Percentiles rank a stretch among this genome's conserved stretches.
These are phyloP conservation scores for Dallia pectoralis DNA, from an alignment of 2,797 vertebrate genomes.

Conservation along the genomic window DNA sequence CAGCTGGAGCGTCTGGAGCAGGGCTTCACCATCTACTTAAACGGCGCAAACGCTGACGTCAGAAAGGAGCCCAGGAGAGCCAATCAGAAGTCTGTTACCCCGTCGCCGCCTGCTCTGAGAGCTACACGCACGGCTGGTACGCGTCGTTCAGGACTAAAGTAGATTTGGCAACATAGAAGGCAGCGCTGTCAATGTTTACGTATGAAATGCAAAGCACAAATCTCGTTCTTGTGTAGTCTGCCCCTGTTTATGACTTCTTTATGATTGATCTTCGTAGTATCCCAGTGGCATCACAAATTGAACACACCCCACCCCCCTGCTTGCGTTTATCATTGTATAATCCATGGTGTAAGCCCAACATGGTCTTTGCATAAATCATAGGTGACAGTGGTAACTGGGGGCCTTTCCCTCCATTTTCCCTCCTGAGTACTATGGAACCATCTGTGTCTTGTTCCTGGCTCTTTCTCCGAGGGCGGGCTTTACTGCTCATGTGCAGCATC, in stretches of 20 bases:
- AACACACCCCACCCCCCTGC: slow-evolving; percentile 41
- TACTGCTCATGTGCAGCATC: slow-evolving; percentile 47
- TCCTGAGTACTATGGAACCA: slow-evolving; percentile 54
- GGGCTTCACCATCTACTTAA: slow-evolving; percentile 92
- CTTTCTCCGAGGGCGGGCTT: slow-evolving; percentile 46
- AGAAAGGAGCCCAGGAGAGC: slow-evolving; percentile 61
- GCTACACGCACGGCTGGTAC: slow-evolving; percentile 61
- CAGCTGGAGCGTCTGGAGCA: slow-evolving; percentile 87
- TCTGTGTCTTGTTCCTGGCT: slow-evolving; percentile 45
- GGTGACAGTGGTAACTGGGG: slow-evolving; percentile 65
- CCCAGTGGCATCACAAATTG: slow-evolving; percentile 25
- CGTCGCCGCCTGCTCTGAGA: slow-evolving; percentile 47
- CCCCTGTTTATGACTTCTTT: not conserved
- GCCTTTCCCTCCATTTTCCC: slow-evolving; percentile 37
- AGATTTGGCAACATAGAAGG: not conserved
- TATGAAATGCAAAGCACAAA: not conserved
- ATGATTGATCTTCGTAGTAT: not conserved
- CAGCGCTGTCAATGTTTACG: not conserved
- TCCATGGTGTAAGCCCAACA: slow-evolving; percentile 24
- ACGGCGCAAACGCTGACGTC: slow-evolving; percentile 87
- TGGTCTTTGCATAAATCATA: slow-evolving; percentile 56
- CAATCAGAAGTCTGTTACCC: slow-evolving; percentile 34
- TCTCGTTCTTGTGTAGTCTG: not conserved
- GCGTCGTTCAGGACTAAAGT: slow-evolving; percentile 25
- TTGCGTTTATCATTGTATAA: slow-evolving; percentile 41